These are phyloP conservation scores for Galleria mellonella DNA, from an alignment of 1,140 invertebrate species.

Conservation along the genomic window DNA sequence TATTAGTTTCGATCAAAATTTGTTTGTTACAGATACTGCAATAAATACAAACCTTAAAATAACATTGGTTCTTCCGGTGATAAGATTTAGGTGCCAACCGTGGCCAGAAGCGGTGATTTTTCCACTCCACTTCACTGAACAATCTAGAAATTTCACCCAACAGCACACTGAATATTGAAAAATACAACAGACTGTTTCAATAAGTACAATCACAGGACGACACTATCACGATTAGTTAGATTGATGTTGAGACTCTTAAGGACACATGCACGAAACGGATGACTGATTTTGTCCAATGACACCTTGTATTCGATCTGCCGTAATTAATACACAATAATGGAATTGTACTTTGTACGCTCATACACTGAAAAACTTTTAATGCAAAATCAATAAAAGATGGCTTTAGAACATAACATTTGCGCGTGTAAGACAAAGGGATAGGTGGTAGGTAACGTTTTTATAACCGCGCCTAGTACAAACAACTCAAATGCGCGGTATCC, in stretches of 20 bases:
- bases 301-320: slow-evolving; percentile 33
- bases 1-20: slow-evolving; percentile 7
- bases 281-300: slow-evolving; percentile 56
- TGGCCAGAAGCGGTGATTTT: slow-evolving; percentile 29
- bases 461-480: slow-evolving; percentile 24
- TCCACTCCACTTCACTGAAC: slow-evolving; percentile 23
- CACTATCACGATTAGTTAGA: slow-evolving; percentile 21
- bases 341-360: too few species aligned
- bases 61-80: slow-evolving; percentile 61
- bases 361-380: slow-evolving; percentile 35
- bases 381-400: slow-evolving; percentile 46
- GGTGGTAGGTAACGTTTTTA: slow-evolving; percentile 14
- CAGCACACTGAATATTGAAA: slow-evolving; percentile 11
- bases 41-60: slow-evolving; percentile 55
- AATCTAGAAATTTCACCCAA: slow-evolving; percentile 26
- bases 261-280: slow-evolving; percentile 56
- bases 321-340: not conserved
- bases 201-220: slow-evolving; percentile 10
- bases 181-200: slow-evolving; percentile 6
- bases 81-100: slow-evolving; percentile 36
- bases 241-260: slow-evolving; percentile 22
- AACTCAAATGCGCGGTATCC: too few species aligned
- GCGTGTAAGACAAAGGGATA: slow-evolving; percentile 29
- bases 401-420: slow-evolving; percentile 10
- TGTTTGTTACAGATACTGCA: slow-evolving; percentile 7